A percentile compares a stretch with the other conserved stretches of the same genome.
phyloP scores from a whole-genome alignment of 2,888 invertebrate species.

The Drosophila leonis region DNA sequence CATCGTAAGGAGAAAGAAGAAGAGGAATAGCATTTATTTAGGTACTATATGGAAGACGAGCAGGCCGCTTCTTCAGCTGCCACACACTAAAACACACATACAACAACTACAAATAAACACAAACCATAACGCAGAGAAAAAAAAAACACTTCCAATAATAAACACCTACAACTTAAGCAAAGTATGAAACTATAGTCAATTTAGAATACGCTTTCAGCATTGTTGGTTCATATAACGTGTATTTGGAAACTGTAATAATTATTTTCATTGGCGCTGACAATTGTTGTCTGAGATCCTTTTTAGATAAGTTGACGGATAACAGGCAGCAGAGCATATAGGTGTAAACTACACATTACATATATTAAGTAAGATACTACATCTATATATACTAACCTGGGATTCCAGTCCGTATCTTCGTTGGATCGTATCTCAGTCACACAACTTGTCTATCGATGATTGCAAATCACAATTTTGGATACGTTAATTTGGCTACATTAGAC shows the following conservation, averaged over 20 bases:
- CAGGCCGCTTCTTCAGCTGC: slow-evolving; percentile 42
- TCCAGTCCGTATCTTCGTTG: neutral
- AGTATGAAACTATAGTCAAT: slow-evolving; percentile 1
- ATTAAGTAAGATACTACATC: neutral
- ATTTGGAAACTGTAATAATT: neutral
- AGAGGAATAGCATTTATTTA: slow-evolving; percentile 87
- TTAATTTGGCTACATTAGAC: too few relatives aligned
- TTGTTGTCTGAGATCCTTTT: neutral
- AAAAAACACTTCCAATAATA: slow-evolving; percentile 62
- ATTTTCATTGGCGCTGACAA: neutral
- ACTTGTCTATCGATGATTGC: neutral
- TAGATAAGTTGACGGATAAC: neutral
- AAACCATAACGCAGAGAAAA: slow-evolving; percentile 22
- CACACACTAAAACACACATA: slow-evolving; percentile 18
- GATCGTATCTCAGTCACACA: too few relatives aligned
- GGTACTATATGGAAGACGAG: slow-evolving; percentile 64
- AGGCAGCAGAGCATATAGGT: neutral
- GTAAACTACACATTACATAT: too few relatives aligned
- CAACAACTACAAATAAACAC: slow-evolving; percentile 20
- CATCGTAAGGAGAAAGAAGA: slow-evolving; percentile 92
- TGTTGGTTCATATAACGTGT: neutral
- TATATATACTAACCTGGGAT: neutral
- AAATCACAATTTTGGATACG: too few relatives aligned
- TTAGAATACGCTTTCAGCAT: neutral
- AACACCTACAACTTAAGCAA: slow-evolving; percentile 40